Base-by-base conservation (phyloP, 2,797 vertebrate species). In the Alfaro cultratus region DNA sequence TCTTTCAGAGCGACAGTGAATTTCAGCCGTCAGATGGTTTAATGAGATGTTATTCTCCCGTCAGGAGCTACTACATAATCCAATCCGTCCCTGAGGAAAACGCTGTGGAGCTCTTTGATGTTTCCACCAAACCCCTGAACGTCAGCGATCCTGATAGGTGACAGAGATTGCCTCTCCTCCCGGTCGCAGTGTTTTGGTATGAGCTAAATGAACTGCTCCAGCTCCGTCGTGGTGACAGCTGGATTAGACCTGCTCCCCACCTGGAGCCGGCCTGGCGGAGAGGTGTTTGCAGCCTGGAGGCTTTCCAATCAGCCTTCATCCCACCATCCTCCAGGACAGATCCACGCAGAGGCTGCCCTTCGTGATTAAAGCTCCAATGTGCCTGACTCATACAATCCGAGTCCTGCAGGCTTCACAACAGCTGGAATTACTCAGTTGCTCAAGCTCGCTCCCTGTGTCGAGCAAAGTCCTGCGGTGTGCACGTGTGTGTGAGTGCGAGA, bases 351-450 rank as follows among this genome's bases (percentile, higher is more conserved):
- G 85, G 45, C 62, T 13, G 53, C 85, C 87, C 79, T 74, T 85
- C 85, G 87, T 91, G 90, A 94, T 92, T 92, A 91, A 91, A 89
- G 84, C 89, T 87, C 81, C 78, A 45, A 85, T 83, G 81, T 86
- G 90, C 87, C 87, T 88, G 87, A 94, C 87, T 92, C 88, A 89
- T 81, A 85, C 86, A 87, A 86, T 84, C 81, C 74, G 74, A 91
- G 79, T 84, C 82, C 81, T 79, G 83, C 83, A 83, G 85, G 82
- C 85, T 88, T 85, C 83, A 85, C 85, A 92, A 88, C 92, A 94
- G 89, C 92, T 93, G 92, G 87, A 88, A 92, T 91, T 91, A 88
- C 89, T 94, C 90, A 83, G 78, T 86, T 88, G 80, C 84, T 90
- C 83, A 83, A 77, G 79, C 80, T 85, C 71, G 62, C 78, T 84